Evolutionary conservation across 2,113 vertebrate genomes (phyloP), one percentile per base, ranked within the genome.

Genomic region (Malurus alboscapulatus): DNA sequence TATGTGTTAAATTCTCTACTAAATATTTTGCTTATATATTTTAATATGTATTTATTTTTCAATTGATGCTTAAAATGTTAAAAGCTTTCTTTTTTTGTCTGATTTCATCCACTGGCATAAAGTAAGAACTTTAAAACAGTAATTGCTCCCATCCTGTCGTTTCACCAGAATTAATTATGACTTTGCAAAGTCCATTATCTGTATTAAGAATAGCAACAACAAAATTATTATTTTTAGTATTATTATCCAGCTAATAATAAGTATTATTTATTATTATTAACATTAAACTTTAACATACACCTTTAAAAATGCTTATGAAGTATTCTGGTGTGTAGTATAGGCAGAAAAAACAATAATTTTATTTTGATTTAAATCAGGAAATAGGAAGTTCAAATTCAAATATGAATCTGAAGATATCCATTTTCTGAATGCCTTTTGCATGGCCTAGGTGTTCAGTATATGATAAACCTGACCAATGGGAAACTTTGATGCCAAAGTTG

Each of bases 121-220:
- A 9, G 8, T 21, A 71, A 78, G 18, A 54, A 50, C 6, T 61
- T 51, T 29, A 12, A 80, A 66, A 53, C 19, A 5, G 4, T 0
- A n/a, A 51, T 10, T 17, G 2, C 2, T 9, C 6, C 10, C 18
- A 40, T 2, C 3, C 2, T 10, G 0, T 45, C 29, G 10, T 74
- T 82, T 74, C 20, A 24, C 1, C 7, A 58, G 12, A 48, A 66
- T 26, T 68, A 81, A 54, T 42, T 66, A 7, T 77, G 53, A 48
- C 20, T 62, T 85, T 42, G 9, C 7, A 19, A 83, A 71, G 5
- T 29, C 4, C 6, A 34, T 36, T 57, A 5, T 17, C 29, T 38
- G 9, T 72, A 24, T 17, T 18, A 47, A 38, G 8, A 63, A 14
- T 5, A 68, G 12, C 1, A 84, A 2, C 2, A 12, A 38, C 63